These are phyloP conservation scores for Dolichopus griseipennis DNA, from an alignment of 2,888 invertebrate genomes.

Conservation along the genomic window DNA sequence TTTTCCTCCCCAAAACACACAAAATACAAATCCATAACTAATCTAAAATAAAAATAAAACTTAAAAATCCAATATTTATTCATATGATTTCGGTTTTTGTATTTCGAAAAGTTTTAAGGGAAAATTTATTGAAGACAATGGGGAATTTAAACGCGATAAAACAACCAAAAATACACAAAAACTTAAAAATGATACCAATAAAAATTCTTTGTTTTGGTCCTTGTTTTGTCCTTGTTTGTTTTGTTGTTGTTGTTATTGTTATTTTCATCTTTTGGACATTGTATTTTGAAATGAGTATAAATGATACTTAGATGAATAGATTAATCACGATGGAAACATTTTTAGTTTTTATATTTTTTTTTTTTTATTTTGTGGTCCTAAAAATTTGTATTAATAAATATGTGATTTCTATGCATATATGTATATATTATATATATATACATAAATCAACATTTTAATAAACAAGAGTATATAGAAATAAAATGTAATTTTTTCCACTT, in stretches of 20 bases:
- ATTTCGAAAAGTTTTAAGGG: not conserved
- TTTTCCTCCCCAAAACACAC: too few relatives aligned
- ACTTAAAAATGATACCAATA: not conserved
- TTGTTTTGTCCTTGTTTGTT: too few relatives aligned
- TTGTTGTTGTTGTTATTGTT: not conserved
- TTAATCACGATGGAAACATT: constrained; percentile 6
- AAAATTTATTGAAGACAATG: not conserved
- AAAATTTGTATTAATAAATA: too few relatives aligned
- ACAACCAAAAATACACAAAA: not conserved
- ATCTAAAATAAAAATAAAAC: too few relatives aligned
- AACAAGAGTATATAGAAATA: too few relatives aligned
- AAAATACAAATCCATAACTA: too few relatives aligned
- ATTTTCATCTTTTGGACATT: not conserved
- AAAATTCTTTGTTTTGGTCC: not conserved
- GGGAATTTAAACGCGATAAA: not conserved
- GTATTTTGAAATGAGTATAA: not conserved
- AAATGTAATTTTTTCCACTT: too few relatives aligned
- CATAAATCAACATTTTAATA: too few relatives aligned
- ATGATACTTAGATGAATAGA: not conserved
- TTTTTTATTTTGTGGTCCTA: too few relatives aligned
- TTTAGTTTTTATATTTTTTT: not conserved
- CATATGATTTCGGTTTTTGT: not conserved
- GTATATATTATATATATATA: too few relatives aligned
- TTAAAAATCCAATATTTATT: too few relatives aligned
- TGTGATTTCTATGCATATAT: too few relatives aligned